Evolutionary conservation across 2,888 invertebrate genomes (phyloP).

Genomic region (Drosophila gaucha): DNA sequence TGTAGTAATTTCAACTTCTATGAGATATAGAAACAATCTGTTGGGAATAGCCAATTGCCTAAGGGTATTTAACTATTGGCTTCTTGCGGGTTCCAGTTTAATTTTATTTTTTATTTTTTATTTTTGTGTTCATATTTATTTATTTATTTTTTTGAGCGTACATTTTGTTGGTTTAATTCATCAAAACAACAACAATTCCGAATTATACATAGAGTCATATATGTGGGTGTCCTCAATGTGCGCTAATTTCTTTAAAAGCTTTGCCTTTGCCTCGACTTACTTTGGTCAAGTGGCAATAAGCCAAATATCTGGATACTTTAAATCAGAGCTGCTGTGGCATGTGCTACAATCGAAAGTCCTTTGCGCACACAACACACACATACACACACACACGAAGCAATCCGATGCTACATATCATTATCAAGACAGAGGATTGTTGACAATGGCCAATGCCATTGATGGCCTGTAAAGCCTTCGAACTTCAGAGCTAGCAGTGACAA

Average conservation of each 20-base stretch:
- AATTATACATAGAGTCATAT: slow-evolving; percentile 3
- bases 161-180: slow-evolving; percentile 20
- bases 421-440: slow-evolving; percentile 30
- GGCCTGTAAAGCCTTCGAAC: slow-evolving; percentile 21
- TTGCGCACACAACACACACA: not conserved
- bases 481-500: slow-evolving; percentile 64
- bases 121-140: slow-evolving; percentile 21
- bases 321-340: not conserved
- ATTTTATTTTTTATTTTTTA: not conserved
- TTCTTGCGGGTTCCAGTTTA: not conserved
- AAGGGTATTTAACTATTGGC: slow-evolving; percentile 1
- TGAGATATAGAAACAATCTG: too few species aligned
- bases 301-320: slow-evolving; percentile 37
- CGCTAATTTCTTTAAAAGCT: slow-evolving; percentile 60
- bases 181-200: slow-evolving; percentile 11
- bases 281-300: slow-evolving; percentile 63
- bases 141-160: slow-evolving; percentile 16
- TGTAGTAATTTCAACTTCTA: too few species aligned
- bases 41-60: too few species aligned
- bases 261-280: not conserved
- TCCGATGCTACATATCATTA: slow-evolving; percentile 45
- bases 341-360: slow-evolving; percentile 1
- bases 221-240: not conserved
- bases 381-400: not conserved
- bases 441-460: slow-evolving; percentile 26